Evolutionary conservation across 2,113 vertebrate genomes (phyloP), one percentile per base, ranked within the genome.

Genomic region (Clarias batrachus): DNA sequence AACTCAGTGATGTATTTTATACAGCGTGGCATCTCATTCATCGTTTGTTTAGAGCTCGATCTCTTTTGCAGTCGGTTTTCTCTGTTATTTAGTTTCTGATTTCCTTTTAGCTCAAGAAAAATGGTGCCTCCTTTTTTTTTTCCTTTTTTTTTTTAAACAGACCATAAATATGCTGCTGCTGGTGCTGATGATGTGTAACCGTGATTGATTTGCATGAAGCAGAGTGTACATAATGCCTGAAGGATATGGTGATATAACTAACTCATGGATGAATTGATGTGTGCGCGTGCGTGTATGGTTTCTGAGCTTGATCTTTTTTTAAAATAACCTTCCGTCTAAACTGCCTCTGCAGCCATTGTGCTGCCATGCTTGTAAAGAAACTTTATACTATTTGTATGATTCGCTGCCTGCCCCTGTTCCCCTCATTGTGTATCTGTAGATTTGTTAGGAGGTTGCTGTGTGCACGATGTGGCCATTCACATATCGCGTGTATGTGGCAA

Each of bases 401-500:
- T 0, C 8, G 4, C 3, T 63, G 17, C 0, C 13, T 19, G 11
- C 59, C 56, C 5, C 14, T 37, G 11, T 16, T 71, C 8, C 12
- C 10, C 33, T 87, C n/a, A 3, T 17, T 33, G 73, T 79, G 3
- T 48, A 48, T 48, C 54, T 33, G 19, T 70, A 33, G 59, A 41
- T 41, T 86, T 41, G 41, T 77, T 25, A 81, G 85, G 82, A 48
- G 21, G 41, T 65, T 52, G 79, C 82, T 62, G 8, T 78, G 85
- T 10, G 3, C 59, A 62, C 82, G 73, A 54, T 81, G 8, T 62
- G 33, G 30, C 81, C 85, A 79, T 83, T 59, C 63, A 11, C 71
- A 62, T 59, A 60, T 73, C 76, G 27, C 27, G 57, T 87, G 83
- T 79, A 66, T 84, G 68, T 85, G 83, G 82, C 86, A 27, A 79